Evolutionary conservation across 2,797 vertebrate species (phyloP).

Genomic region (Paratrypauchen microcephalus): DNA sequence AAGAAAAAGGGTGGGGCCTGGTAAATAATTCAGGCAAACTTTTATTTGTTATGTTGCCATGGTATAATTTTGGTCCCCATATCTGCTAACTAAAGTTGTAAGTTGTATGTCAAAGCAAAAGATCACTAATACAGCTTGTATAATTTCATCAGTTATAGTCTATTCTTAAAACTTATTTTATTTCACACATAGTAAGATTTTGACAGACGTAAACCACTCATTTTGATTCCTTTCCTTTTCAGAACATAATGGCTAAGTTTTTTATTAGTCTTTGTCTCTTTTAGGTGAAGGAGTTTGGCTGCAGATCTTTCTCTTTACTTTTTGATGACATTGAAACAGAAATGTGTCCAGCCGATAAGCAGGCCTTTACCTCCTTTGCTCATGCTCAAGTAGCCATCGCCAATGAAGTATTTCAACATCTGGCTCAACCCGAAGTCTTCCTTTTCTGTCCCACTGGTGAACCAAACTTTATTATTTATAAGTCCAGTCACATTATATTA

Average conservation of each 20-base stretch:
- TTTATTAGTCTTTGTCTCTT: not conserved
- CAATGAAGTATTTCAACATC: constrained; percentile 91
- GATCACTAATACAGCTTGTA: not conserved
- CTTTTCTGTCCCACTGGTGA: constrained; percentile 98
- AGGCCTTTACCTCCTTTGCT: constrained; percentile 93
- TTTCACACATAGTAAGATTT: not conserved
- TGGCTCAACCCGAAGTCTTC: constrained; percentile 89
- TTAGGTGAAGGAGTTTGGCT: constrained; percentile 92
- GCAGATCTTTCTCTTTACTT: constrained; percentile 93
- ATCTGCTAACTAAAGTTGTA: constrained; percentile 7
- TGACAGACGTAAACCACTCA: not conserved
- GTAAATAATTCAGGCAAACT: constrained; percentile 13
- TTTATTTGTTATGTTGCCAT: constrained; percentile 33
- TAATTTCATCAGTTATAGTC: too few species aligned
- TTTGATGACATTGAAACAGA: constrained; percentile 97
- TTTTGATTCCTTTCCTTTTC: not conserved
- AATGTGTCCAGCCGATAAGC: constrained; percentile 95
- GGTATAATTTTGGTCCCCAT: constrained; percentile 6
- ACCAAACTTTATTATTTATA: not conserved
- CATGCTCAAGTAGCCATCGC: constrained; percentile 93
- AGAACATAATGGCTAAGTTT: not conserved
- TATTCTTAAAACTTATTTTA: too few species aligned
- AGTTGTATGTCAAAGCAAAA: constrained; percentile 9
- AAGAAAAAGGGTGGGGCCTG: constrained; percentile 20
- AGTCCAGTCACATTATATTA: too few species aligned